Base-by-base conservation (phyloP, 2,888 invertebrate genomes). In the Cactoblastis cactorum region DNA sequence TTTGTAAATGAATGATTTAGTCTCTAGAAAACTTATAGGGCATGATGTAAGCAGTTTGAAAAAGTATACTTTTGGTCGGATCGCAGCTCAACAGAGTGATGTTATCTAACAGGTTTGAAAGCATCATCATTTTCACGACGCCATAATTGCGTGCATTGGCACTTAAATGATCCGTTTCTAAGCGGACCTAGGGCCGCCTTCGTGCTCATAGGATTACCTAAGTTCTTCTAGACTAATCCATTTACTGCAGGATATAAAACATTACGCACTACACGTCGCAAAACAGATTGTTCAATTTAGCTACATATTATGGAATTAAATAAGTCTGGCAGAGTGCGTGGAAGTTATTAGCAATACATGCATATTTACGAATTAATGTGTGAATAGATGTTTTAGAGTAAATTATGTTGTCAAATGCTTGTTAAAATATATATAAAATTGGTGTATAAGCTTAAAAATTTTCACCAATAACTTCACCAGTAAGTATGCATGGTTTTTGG, bases 61-160 rank as follows among this genome's bases (percentile, higher is more conserved):
- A 28, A 28, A 28, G 28, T 28, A 6, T 9, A 28, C 28, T 9
- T 37, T 8, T 15, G 4, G 15, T 8, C 37, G 28, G 35, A 37
- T 34, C 35, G 35, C 37, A 22, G 19, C 19, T 24, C n/a, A 14
- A 19, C 24, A 46, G 38, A 6, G 28, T 51, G 51, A 53, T 55
- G 49, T 35, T 49, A 51, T 55, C 55, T 53, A 55, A 51, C 53
- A 37, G 51, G 51, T 51, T 47, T 48, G 11, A 22, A 49, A 45
- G 46, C 51, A 49, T 50, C 33, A 45, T 45, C 46, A 22, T 34
- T 35, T 45, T 37, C 22, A 15, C 37, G 12, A 50, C 53, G 39
- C 53, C 46, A 50, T 33, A 45, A 45, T 45, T 57, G 34, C 52
- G 50, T 35, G 48, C 53, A 54, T 51, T 53, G 56, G 49, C 38